These are phyloP conservation scores for Cetoscarus ocellatus DNA, from an alignment of 2,797 vertebrate genomes.

Conservation along the genomic window DNA sequence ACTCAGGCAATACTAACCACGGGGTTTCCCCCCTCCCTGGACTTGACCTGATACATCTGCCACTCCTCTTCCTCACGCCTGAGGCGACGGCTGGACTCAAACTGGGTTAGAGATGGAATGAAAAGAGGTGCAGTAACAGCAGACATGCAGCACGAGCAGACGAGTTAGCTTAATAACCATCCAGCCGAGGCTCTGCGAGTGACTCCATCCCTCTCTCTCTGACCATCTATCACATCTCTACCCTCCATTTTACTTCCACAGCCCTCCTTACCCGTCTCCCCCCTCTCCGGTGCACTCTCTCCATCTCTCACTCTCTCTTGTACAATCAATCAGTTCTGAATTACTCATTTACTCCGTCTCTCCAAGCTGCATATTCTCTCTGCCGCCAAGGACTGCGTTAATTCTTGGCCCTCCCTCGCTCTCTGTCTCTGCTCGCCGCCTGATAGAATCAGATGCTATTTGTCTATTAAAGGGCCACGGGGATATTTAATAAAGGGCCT, in stretches of 20 bases:
- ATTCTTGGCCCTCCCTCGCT: constrained; percentile 65
- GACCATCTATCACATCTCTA: constrained; percentile 52
- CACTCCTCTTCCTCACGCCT: constrained; percentile 54
- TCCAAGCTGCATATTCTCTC: constrained; percentile 72
- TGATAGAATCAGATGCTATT: constrained; percentile 84
- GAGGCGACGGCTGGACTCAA: constrained; percentile 60
- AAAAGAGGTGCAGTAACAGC: constrained; percentile 42
- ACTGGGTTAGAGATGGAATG: constrained; percentile 50
- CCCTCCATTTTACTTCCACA: constrained; percentile 44
- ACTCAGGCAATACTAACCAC: constrained; percentile 63
- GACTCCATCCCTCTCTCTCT: constrained; percentile 37
- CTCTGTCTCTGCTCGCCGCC: constrained; percentile 39
- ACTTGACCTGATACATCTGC: constrained; percentile 57
- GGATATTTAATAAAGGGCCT: constrained; percentile 81
- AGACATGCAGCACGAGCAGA: constrained; percentile 14
- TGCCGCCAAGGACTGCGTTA: constrained; percentile 65
- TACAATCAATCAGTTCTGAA: constrained; percentile 81
- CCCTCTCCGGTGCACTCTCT: constrained; percentile 51
- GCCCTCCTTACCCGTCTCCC: constrained; percentile 53
- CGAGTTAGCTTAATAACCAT: constrained; percentile 44
- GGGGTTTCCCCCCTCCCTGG: constrained; percentile 55
- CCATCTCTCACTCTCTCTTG: constrained; percentile 67
- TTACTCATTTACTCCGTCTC: constrained; percentile 77
- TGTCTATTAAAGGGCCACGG: constrained; percentile 82
- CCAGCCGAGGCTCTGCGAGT: constrained; percentile 29